phyloP scores from a whole-genome alignment of 2,888 invertebrate genomes.

The Myopa testacea region DNA sequence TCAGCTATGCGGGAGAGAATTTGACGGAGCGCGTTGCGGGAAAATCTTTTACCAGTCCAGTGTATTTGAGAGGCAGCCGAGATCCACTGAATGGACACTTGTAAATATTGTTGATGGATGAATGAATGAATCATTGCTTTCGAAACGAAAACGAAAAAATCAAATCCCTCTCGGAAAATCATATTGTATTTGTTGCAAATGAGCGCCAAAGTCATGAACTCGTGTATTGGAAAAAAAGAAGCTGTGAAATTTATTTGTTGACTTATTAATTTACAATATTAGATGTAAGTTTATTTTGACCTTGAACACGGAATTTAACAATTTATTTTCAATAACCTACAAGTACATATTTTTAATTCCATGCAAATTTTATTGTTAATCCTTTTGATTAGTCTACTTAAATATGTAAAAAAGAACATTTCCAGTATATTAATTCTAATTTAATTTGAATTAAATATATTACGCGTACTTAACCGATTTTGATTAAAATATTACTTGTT shows the following conservation, averaged over 20 bases:
- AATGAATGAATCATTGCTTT: background rate
- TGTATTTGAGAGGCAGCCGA: constrained; percentile 71
- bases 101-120: constrained; percentile 41
- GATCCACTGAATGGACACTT: constrained; percentile 64
- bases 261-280: background rate
- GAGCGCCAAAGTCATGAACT: background rate
- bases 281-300: background rate
- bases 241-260: background rate
- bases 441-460: too few relatives aligned
- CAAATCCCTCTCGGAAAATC: too few relatives aligned
- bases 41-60: constrained; percentile 77
- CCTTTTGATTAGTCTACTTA: background rate
- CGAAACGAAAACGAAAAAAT: too few relatives aligned
- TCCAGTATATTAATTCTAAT: too few relatives aligned
- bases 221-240: background rate
- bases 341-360: background rate
- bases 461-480: too few relatives aligned
- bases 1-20: constrained; percentile 93
- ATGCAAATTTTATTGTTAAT: background rate
- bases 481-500: too few relatives aligned
- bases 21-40: constrained; percentile 76
- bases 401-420: too few relatives aligned
- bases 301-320: background rate
- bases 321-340: background rate
- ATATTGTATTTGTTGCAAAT: background rate